A percentile compares a stretch with the other conserved stretches of the same genome.
Conservation (phyloP, 1,140 invertebrate genomes). For the Bemisia tabaci region DNA sequence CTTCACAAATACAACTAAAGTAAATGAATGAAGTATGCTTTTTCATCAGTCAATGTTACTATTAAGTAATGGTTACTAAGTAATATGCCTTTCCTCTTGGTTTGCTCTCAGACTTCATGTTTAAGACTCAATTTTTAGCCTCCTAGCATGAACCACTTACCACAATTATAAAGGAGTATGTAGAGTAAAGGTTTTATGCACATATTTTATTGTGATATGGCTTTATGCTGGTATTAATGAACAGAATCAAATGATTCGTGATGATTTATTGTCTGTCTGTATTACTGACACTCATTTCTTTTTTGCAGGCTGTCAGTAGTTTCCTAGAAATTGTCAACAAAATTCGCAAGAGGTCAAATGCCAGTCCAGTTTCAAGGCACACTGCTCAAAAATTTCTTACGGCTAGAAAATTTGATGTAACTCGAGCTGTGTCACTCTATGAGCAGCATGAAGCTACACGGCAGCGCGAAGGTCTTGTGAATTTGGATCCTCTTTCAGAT, state of each 20-base stretch:
- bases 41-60: too few species aligned
- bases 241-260: too few species aligned
- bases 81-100: too few species aligned
- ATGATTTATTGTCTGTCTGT: too few species aligned
- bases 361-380: slow-evolving; percentile 49
- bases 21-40: too few species aligned
- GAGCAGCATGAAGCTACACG: slow-evolving; percentile 82
- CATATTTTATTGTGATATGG: background rate
- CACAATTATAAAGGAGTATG: background rate
- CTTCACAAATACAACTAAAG: too few species aligned
- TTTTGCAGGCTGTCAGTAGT: slow-evolving; percentile 56
- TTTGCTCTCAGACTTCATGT: too few species aligned
- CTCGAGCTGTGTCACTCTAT: slow-evolving; percentile 72
- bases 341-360: slow-evolving; percentile 40
- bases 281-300: too few species aligned
- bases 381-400: slow-evolving; percentile 90
- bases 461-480: slow-evolving; percentile 64
- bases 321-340: slow-evolving; percentile 61
- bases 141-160: background rate
- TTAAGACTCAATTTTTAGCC: background rate
- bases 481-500: slow-evolving; percentile 65
- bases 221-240: background rate
- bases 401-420: slow-evolving; percentile 88
- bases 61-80: too few species aligned
- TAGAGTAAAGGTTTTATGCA: background rate